Base-by-base conservation (phyloP, 2,888 invertebrate genomes). In the Callyntrura guangdongensis region DNA sequence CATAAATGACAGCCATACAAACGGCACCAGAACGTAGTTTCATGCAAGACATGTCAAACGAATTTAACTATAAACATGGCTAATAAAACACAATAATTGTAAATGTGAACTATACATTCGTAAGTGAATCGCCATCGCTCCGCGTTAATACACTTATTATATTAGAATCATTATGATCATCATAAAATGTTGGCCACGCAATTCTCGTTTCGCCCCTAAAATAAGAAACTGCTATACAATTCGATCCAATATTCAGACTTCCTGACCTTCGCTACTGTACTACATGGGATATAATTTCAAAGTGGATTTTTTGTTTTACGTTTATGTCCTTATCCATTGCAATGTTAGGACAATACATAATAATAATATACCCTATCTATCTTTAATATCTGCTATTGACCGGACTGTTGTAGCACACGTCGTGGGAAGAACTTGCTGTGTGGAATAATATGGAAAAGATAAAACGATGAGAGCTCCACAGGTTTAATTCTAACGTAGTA, bases 381-480 rank as follows among this genome's bases (percentile, higher is more conserved):
- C 36, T 47, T 74, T 47, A 25, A 47, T 47, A 74, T 74, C 72
- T 74, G 72, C 72, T 74, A 20, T 74, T 74, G 72, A 74, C 72
- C 72, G 72, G 20, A 14, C 53, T 6, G 53, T 53, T 53, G 14
- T 53, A 53, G 53, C 69, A 69, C n/a, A 45, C 36, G 72, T 20
- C 72, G 17, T 11, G 47, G 17, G 20, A 74, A 47, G 72, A 74
- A 47, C 5, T 47, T 6, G 9, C 9, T 74, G 17, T 8, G 25
- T 64, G 17, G n/a, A n/a, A n/a, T n/a, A n/a, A n/a, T n/a, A n/a
- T 64, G 64, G 45, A 20, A 20, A 69, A 20, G 45, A 74, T 47
- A 20, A 45, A 27, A 9, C 11, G 9, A 20, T 47, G 9, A 72
- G 45, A n/a, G 2, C 36, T n/a, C 47, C 9, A 47, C n/a, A 36